These are phyloP conservation scores for Melanotus villosus DNA, from an alignment of 2,888 invertebrate species.

Conservation along the genomic window DNA sequence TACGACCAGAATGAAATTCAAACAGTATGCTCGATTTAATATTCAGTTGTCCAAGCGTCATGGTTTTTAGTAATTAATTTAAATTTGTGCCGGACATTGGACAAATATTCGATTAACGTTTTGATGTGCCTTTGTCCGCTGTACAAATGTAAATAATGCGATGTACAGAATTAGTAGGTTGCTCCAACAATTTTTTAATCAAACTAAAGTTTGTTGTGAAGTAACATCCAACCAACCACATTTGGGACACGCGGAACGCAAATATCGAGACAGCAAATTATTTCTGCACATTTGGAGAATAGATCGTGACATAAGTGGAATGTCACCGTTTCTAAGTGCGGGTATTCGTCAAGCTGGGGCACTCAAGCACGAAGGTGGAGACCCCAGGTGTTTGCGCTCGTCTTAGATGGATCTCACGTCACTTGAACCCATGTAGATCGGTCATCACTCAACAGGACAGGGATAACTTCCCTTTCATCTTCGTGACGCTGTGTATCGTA, in stretches of 20 bases:
- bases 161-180: too few relatives aligned
- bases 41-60: conserved; percentile 15
- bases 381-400: conserved; percentile 60
- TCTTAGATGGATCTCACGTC: conserved; percentile 57
- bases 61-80: conserved; percentile 33
- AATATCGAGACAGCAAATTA: conserved; percentile 30
- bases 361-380: conserved; percentile 47
- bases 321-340: conserved; percentile 64
- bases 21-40: conserved; percentile 15
- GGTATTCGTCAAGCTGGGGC: conserved; percentile 60
- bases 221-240: neutral
- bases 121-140: neutral
- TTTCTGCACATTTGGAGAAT: conserved; percentile 51
- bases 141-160: conserved; percentile 4
- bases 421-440: conserved; percentile 55
- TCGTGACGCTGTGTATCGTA: conserved; percentile 33
- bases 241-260: conserved; percentile 8
- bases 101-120: conserved; percentile 28
- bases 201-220: too few relatives aligned
- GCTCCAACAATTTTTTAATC: neutral
- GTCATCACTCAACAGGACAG: conserved; percentile 54
- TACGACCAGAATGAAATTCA: conserved; percentile 1
- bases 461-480: conserved; percentile 46
- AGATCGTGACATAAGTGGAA: conserved; percentile 63
- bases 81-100: conserved; percentile 28